A percentile compares a stretch with the other conserved stretches of the same genome.
Conservation (phyloP, 1,140 invertebrate genomes). For the Ericerus pela region DNA sequence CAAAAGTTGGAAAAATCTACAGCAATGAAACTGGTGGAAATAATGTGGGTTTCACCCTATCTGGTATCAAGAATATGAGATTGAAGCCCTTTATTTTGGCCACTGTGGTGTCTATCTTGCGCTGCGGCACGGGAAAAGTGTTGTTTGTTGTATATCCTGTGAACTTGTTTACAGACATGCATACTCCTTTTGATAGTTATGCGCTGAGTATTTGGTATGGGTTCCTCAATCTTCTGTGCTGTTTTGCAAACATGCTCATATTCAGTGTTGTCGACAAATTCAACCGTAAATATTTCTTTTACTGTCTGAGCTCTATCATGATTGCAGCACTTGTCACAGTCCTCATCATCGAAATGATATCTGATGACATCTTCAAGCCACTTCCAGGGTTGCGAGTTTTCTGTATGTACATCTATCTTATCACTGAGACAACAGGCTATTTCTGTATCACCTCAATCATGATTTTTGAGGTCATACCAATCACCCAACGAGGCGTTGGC, state of each 20-base stretch:
- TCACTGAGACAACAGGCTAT: not conserved
- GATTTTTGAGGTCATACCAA: not conserved
- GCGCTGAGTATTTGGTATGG: not conserved
- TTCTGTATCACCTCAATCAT: not conserved
- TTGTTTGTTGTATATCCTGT: not conserved
- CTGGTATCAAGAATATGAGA: not conserved
- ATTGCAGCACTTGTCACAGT: not conserved
- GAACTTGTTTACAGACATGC: not conserved
- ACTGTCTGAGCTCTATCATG: not conserved
- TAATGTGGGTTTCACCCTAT: not conserved
- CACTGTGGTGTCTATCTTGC: not conserved
- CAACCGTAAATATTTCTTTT: not conserved
- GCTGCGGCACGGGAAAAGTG: constrained; percentile 1
- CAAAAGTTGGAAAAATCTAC: not conserved
- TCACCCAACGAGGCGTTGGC: not conserved
- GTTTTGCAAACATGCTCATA: not conserved
- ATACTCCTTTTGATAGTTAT: not conserved
- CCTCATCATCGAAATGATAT: not conserved
- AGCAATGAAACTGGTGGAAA: not conserved
- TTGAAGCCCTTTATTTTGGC: not conserved
- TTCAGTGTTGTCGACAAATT: not conserved
- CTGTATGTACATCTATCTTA: not conserved
- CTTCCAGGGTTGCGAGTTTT: not conserved
- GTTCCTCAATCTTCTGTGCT: not conserved
- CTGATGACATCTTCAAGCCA: not conserved